Conservation (phyloP, 2,113 vertebrate genomes). For the Catagonus wagneri region DNA sequence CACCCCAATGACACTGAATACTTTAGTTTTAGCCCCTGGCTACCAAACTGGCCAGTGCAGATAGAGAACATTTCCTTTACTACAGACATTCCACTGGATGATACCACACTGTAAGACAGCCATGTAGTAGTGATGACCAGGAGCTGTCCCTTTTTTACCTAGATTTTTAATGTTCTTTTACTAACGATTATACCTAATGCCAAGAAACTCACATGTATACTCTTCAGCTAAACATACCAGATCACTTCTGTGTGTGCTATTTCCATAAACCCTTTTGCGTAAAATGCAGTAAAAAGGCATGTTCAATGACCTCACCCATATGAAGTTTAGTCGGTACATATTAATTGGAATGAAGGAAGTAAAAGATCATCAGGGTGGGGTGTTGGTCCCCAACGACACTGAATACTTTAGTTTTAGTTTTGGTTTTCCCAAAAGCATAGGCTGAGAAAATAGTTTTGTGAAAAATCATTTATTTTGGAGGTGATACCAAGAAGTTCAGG, state of each 20-base stretch:
- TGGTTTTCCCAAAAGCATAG: background rate
- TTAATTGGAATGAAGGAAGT: background rate
- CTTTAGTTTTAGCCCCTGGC: too few relatives aligned
- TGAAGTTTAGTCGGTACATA: background rate
- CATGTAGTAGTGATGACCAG: background rate
- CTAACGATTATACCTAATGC: background rate
- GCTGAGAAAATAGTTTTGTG: background rate
- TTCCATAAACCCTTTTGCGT: background rate
- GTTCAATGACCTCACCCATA: background rate
- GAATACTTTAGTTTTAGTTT: background rate
- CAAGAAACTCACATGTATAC: background rate
- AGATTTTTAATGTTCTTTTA: background rate
- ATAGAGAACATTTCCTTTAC: background rate
- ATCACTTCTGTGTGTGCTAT: background rate
- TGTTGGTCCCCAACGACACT: background rate
- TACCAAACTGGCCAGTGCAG: background rate
- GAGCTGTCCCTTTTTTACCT: background rate
- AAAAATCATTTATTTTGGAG: conserved; percentile 2
- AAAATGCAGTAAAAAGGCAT: background rate
- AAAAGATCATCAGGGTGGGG: background rate
- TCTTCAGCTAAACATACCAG: background rate
- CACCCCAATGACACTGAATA: too few relatives aligned
- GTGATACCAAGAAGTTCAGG: background rate
- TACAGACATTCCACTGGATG: background rate
- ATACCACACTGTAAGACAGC: background rate